Evolutionary conservation across 2,797 vertebrate genomes (phyloP).

Genomic region (Pagetopsis macropterus): DNA sequence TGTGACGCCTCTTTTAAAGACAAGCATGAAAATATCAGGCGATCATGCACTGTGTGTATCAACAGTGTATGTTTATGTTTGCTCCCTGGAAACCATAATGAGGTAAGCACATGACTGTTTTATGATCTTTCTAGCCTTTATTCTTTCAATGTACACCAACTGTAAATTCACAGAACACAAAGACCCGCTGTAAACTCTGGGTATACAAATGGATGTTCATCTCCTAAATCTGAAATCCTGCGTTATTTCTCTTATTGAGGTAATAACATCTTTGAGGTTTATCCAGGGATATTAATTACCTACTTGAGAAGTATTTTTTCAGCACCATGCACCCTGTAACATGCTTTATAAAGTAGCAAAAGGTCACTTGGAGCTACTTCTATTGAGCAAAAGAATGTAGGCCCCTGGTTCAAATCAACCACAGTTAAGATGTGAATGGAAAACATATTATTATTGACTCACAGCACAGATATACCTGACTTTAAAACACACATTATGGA

Average conservation of each 20-base stretch:
- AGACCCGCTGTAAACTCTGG: background rate
- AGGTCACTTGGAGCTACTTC: background rate
- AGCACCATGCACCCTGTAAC: background rate
- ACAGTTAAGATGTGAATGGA: background rate
- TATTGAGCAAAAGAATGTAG: slow-evolving; percentile 1
- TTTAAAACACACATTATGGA: background rate
- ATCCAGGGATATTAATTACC: background rate
- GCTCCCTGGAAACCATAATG: too few relatives aligned
- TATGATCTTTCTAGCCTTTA: background rate
- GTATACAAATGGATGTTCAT: background rate
- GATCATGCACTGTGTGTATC: too few relatives aligned
- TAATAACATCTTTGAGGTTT: background rate
- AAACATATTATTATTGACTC: slow-evolving; percentile 16
- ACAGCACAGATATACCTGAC: fast-evolving
- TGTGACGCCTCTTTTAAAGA: too few relatives aligned
- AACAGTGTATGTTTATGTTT: too few relatives aligned
- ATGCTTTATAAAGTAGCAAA: background rate
- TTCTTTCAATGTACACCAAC: background rate
- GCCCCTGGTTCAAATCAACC: background rate
- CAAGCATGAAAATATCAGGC: too few relatives aligned
- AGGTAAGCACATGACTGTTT: too few relatives aligned
- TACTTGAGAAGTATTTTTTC: background rate
- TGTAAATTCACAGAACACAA: slow-evolving; percentile 3
- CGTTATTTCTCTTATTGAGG: background rate
- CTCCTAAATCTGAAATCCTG: background rate